Conservation (phyloP, 2,888 invertebrate genomes). For the Nebria salina region DNA sequence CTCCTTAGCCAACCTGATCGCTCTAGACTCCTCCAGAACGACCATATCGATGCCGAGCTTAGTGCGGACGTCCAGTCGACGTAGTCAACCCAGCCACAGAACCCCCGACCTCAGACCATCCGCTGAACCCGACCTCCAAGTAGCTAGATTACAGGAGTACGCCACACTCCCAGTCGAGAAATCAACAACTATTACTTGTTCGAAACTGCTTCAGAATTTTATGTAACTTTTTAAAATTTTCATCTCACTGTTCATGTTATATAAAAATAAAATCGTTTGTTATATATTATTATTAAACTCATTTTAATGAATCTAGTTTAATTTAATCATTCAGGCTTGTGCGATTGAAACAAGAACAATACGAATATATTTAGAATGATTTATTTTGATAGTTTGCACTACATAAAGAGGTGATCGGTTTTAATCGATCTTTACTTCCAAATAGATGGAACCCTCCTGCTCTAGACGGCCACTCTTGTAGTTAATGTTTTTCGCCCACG, state of each 20-base stretch:
- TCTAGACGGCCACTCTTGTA: constrained; percentile 73
- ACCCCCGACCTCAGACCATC: constrained; percentile 92
- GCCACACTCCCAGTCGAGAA: constrained; percentile 88
- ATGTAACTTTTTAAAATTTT: no score
- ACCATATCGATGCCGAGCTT: constrained; percentile 98
- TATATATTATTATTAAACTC: no score
- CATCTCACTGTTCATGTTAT: no score
- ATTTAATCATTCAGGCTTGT: constrained; percentile 4
- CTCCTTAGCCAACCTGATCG: constrained; percentile 95
- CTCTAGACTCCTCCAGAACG: constrained; percentile 82
- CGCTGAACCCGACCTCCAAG: constrained; percentile 91
- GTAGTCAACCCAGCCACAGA: constrained; percentile 71
- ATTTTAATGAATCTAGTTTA: no score
- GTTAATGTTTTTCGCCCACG: constrained; percentile 87
- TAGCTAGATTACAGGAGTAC: constrained; percentile 97
- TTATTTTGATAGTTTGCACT: constrained; percentile 11
- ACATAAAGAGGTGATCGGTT: constrained; percentile 59
- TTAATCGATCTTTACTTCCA: constrained; percentile 72
- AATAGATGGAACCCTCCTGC: constrained; percentile 73
- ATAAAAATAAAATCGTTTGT: constrained; percentile 18
- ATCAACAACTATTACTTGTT: no score
- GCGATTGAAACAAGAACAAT: not conserved
- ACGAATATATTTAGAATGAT: not conserved
- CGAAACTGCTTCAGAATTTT: no score
- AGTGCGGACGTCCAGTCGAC: constrained; percentile 95